Base-by-base conservation (phyloP, 2,888 invertebrate species). In the Rhagophthalmus giganteus region DNA sequence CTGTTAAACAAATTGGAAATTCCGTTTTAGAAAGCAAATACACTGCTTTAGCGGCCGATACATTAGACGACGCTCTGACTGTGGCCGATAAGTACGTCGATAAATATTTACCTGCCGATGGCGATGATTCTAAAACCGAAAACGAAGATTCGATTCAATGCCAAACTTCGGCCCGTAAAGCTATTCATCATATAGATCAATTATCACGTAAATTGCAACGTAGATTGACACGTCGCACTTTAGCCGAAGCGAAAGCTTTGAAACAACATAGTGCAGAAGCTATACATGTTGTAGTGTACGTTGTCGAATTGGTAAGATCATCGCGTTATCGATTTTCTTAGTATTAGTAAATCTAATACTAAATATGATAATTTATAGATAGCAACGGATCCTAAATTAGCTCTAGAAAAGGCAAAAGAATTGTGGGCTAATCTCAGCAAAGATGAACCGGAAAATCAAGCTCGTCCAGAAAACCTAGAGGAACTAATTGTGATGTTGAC, bases 381-480 rank as follows among this genome's bases (percentile, higher is more conserved):
- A 62, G 87, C 85, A 1, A 89, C 84, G 10, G 89, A 91, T 74
- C 91, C 91, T 0, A 87, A 81, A 55, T 55, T 84, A 45, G 90
- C 90, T 1, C 79, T 85, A 71, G 79, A 85, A 69, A 88, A 88
- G 69, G 86, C 86, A 1, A 84, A 82, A 61, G 85, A 86, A 58
- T 71, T 90, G 32, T 90, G 88, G 85, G 72, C 71, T 1, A 79
- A 81, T 26, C 74, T 91, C 40, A 89, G 89, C 65, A 74, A 81
- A 58, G 84, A 90, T 13, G 91, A 91, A 67, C 90, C 91, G 0
- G 91, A 90, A 74, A 91, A 91, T 75, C 91, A 91, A 74, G 87
- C 87, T 2, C 81, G 88, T 24, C 91, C 90, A 0, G 80, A 81
- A 54, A 90, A 87, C 1, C 69, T 90, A 20, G 91, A 91, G 67